Evolutionary conservation across 2,888 invertebrate genomes (phyloP).

Genomic region (Drosophila rellima): DNA sequence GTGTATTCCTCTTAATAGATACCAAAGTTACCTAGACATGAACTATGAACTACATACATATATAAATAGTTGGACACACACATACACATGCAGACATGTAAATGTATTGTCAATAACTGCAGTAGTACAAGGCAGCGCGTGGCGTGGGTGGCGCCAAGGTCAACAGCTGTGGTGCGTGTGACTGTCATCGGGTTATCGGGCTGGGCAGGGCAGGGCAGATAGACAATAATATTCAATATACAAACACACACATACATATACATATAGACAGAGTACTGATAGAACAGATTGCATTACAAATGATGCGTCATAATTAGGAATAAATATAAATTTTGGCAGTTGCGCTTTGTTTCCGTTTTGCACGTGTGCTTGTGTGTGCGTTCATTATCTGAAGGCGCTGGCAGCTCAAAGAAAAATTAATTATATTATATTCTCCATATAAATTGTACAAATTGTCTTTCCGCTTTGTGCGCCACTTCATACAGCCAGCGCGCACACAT

Average conservation of each 20-base stretch:
- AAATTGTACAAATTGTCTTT: slow-evolving; percentile 49
- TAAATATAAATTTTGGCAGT: slow-evolving; percentile 52
- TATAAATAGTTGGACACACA: background rate
- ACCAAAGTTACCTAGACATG: slow-evolving; percentile 9
- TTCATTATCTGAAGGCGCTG: slow-evolving; percentile 39
- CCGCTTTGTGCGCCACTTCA: slow-evolving; percentile 32
- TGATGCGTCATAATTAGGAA: slow-evolving; percentile 62
- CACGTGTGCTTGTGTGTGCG: slow-evolving; percentile 21
- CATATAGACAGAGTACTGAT: slow-evolving; percentile 7
- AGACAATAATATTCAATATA: slow-evolving; percentile 26
- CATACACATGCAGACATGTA: background rate
- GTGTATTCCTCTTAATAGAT: background rate
- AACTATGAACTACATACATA: slow-evolving; percentile 22
- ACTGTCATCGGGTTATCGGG: slow-evolving; percentile 10
- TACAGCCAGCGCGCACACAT: slow-evolving; percentile 2
- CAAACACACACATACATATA: slow-evolving; percentile 3
- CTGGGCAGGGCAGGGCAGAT: slow-evolving; percentile 6
- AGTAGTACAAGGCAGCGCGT: slow-evolving; percentile 56
- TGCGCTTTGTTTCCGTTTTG: slow-evolving; percentile 75
- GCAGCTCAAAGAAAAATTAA: slow-evolving; percentile 41
- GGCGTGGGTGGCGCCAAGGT: slow-evolving; percentile 64
- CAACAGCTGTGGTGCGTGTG: slow-evolving; percentile 41
- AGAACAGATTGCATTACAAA: slow-evolving; percentile 63
- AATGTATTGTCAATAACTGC: slow-evolving; percentile 38
- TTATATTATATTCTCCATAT: slow-evolving; percentile 36